phyloP scores from a whole-genome alignment of 2,888 invertebrate genomes.

The Oligia latruncula region DNA sequence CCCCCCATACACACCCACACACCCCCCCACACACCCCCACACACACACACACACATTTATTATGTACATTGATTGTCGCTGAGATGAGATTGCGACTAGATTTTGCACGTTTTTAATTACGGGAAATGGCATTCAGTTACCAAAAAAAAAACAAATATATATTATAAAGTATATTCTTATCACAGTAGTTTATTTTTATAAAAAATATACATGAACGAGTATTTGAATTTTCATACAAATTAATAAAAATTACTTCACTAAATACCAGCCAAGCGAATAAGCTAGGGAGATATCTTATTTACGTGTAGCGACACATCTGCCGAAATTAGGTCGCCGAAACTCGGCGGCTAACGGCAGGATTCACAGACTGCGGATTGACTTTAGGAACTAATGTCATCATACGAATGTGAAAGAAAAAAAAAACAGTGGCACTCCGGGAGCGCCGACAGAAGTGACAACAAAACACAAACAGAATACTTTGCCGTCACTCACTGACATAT shows the following conservation, averaged over 20 bases:
- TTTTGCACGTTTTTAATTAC: too few relatives aligned
- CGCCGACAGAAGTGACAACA: too few relatives aligned
- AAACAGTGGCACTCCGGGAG: too few relatives aligned
- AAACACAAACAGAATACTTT: too few relatives aligned
- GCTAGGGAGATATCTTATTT: neutral
- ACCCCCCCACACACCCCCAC: too few relatives aligned
- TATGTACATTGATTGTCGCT: too few relatives aligned
- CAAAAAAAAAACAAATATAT: neutral
- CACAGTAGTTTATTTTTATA: constrained; percentile 39
- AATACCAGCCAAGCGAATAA: neutral
- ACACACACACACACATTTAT: too few relatives aligned
- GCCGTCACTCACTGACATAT: too few relatives aligned
- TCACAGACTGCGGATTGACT: neutral
- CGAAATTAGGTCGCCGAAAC: neutral
- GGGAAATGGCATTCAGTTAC: neutral
- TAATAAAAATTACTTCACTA: neutral
- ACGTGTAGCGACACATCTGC: neutral
- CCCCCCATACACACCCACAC: too few relatives aligned
- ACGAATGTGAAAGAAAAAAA: neutral
- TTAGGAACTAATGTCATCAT: neutral
- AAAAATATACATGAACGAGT: constrained; percentile 47
- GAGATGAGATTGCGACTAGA: too few relatives aligned
- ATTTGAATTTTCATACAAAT: constrained; percentile 28
- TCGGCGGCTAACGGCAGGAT: neutral
- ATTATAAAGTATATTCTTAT: constrained; percentile 18